These are phyloP conservation scores for Pelagia noctiluca DNA, from an alignment of 30 jellyfish, hydroid and myxozoan species.

Conservation along the genomic window DNA sequence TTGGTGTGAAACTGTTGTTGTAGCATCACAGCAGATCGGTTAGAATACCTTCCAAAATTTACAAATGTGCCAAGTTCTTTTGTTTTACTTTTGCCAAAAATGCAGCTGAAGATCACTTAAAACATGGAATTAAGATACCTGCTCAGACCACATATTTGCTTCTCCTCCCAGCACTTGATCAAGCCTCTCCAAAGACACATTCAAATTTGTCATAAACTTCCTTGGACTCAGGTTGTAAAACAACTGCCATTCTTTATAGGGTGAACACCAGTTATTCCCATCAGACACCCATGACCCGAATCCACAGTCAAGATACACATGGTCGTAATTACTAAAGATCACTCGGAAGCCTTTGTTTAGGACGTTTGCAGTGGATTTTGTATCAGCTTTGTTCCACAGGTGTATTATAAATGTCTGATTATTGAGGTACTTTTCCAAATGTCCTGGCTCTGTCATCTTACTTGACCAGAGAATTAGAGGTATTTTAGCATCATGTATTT, in stretches of 20 bases:
- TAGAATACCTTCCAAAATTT: too few species aligned
- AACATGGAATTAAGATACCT: conserved; percentile 8
- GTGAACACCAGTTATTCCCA: conserved; percentile 80
- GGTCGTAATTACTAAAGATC: conserved; percentile 59
- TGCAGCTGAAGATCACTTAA: not conserved
- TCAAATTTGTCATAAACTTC: conserved; percentile 47
- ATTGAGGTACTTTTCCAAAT: conserved; percentile 46
- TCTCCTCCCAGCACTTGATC: conserved; percentile 64
- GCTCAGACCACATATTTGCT: conserved; percentile 75
- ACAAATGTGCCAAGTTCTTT: too few species aligned
- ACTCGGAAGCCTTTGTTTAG: conserved; percentile 50
- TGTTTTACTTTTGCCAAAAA: not conserved
- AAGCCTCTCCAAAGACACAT: conserved; percentile 11
- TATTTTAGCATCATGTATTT: conserved; percentile 19
- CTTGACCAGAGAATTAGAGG: conserved; percentile 71
- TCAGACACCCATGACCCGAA: conserved; percentile 72
- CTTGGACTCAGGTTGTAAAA: conserved; percentile 55
- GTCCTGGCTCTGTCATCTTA: conserved; percentile 43
- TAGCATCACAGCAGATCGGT: too few species aligned
- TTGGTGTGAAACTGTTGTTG: not conserved
- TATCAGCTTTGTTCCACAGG: conserved; percentile 56
- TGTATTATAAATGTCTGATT: conserved; percentile 46
- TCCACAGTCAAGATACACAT: conserved; percentile 68
- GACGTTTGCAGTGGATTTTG: conserved; percentile 40
- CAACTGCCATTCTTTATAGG: conserved; percentile 69